Evolutionary conservation across 2,888 invertebrate species (phyloP), one percentile per base, ranked within the genome.

Genomic region (Eremobia ochroleuca): DNA sequence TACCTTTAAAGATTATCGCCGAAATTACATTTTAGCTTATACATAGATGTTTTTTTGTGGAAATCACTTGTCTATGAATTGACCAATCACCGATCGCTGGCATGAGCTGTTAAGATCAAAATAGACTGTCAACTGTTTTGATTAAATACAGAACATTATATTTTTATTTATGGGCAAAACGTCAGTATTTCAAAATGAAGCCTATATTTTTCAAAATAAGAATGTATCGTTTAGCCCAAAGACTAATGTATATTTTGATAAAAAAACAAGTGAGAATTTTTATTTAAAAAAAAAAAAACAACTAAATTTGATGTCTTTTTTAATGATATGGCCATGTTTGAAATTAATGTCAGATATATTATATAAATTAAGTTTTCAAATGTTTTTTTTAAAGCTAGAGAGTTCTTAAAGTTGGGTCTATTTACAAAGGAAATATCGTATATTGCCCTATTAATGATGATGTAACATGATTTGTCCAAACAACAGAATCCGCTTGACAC

Each of bases 401-500:
- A 21, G 37, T 31, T 59, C 5, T 40, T 31, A n/a, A 46, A 28
- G 21, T n/a, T 43, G 18, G 34, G 18, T 25, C 13, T 55, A 37
- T 69, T 52, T 6, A 18, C 15, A 52, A n/a, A 70, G 34, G 28
- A 78, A 68, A 83, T 34, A 25, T 46, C 31, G 49, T 65, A n/a
- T 67, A 70, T 25, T 84, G 79, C 84, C 83, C 86, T 86, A 79
- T 73, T 75, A 84, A 83, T 73, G 86, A 91, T 94, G 94, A 94
- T 91, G 94, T 92, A 92, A 94, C 87, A 78, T 75, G 83, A 87
- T 85, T 87, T 85, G 83, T 61, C 85, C 92, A 92, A 94, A 93
- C 89, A 90, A 76, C 84, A 85, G 89, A 92, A 93, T 94, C 94
- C 94, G 94, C 91, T 65, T 94, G 90, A 92, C 93, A 92, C 92